Base-by-base conservation (phyloP, 2,113 vertebrate species). In the Dasyurus viverrinus region DNA sequence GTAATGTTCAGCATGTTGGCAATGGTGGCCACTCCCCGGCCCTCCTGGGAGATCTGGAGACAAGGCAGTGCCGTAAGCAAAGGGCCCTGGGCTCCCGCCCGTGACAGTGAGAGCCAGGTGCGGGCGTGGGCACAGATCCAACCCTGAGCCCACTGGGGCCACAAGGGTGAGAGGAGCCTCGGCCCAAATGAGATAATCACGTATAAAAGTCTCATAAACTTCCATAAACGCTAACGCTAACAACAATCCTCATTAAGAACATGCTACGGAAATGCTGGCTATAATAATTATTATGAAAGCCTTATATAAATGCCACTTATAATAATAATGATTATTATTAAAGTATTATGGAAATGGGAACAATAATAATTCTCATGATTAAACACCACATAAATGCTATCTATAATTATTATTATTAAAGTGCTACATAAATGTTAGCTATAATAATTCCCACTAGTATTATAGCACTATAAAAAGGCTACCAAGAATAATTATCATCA, bases 1-100 rank as follows among this genome's bases (percentile, higher is more conserved):
- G 98, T 99, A 92, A 99, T 98, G 14, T 99, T 99, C 92, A 99
- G 97, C 99, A 99, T 99, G 98, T 95, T 98, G 92, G 99, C 98
- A 54, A 99, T 99, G 92, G 98, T 98, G 16, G 99, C 98, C 97
- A 99, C 99, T 0, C 99, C 99, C 48, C 98, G 98, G 2, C 99
- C 99, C 96, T 99, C 98, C 14, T 98, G 97, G 89, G 99, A 99
- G 55, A 99, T 98, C 99, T 99, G 97, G 46, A 94, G 92, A 90
- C 52, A 89, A 94, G 93, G 7, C 46, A 46, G 24, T 53, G 93
- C 53, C 47, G 54, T 2, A 0, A 0, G 8, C 24, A 95, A 30
- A 60, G 19, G 50, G 8, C 54, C 3, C 2, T 0, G 0, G 92
- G 6, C 50, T 0, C 0, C 91, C 57, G 0, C 60, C 19, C 46